Base-by-base conservation (phyloP, 2,113 vertebrate genomes). In the Osmerus eperlanus region DNA sequence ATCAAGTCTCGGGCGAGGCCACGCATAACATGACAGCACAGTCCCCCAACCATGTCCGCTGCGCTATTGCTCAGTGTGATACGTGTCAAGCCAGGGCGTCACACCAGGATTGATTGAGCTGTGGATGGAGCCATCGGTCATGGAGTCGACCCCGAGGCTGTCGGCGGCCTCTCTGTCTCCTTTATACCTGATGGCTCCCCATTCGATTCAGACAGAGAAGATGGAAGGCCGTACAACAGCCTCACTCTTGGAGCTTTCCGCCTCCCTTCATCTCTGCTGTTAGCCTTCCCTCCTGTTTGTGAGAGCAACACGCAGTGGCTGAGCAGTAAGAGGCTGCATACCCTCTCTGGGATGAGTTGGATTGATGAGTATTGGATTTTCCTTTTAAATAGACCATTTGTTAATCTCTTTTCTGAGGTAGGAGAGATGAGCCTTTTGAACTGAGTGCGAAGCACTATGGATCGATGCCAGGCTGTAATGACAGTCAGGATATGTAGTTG, bases 101-200 rank as follows among this genome's bases (percentile, higher is more conserved):
- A 12, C 41, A 47, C 41, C 41, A 47, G 41, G 41, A 47, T 47
- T 47, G 41, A 47, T 47, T 47, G 2, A 47, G 41, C 41, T 47
- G 41, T 12, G 41, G 9, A 47, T 47, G 41, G 2, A 47, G 41
- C 41, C 41, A 9, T 47, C 41, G 2, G 41, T 47, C 41, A 47
- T 7, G 9, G 41, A 47, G 41, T 7, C 6, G 41, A 9, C 41
- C 41, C 41, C 9, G 41, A 47, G 41, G 41, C 41, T 47, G 9
- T 11, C 7, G 0, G 9, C 9, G 41, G 41, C 7, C 5, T 36
- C 14, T n/a, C 66, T 60, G 74, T 56, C 63, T 73, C 79, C 85
- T 87, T 80, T 82, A 80, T 70, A 82, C 65, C 73, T 88, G 82
- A 88, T 86, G 76, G 81, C 85, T 89, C 84, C 77, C 78, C 74